phyloP scores from a whole-genome alignment of 2,888 invertebrate genomes.

The Trissolcus brochymenae region DNA sequence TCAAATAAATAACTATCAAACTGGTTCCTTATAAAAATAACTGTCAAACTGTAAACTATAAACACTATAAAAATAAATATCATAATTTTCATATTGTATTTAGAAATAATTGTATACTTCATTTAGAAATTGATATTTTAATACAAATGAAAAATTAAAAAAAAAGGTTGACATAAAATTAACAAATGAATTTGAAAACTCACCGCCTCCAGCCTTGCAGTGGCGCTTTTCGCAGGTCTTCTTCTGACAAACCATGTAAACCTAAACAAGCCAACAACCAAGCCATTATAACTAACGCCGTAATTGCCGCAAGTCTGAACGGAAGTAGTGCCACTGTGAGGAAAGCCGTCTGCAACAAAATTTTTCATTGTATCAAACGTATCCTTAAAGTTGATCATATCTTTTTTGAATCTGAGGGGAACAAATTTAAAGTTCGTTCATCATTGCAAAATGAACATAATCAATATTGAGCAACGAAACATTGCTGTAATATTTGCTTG shows the following conservation, averaged over 20 bases:
- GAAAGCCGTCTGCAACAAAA: constrained; percentile 86
- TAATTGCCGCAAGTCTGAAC: constrained; percentile 86
- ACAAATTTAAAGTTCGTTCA: neutral
- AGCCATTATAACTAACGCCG: constrained; percentile 86
- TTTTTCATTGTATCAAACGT: too few relatives aligned
- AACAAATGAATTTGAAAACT: constrained; percentile 60
- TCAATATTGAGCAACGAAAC: constrained; percentile 13
- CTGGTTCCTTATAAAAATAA: constrained; percentile 1
- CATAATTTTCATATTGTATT: too few relatives aligned
- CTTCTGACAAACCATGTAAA: constrained; percentile 86
- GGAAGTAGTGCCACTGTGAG: constrained; percentile 91
- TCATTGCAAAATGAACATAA: neutral
- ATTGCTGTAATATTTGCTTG: constrained; percentile 1
- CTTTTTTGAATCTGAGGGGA: neutral
- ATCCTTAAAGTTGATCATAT: too few relatives aligned
- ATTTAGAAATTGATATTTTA: too few relatives aligned
- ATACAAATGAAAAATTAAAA: too few relatives aligned
- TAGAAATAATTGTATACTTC: too few relatives aligned
- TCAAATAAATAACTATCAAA: too few relatives aligned
- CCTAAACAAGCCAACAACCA: constrained; percentile 92
- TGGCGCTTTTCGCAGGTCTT: constrained; percentile 87
- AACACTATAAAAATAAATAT: constrained; percentile 7
- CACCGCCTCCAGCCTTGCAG: constrained; percentile 94
- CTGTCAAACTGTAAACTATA: too few relatives aligned
- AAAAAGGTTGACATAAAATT: too few relatives aligned